phyloP scores from a whole-genome alignment of 2,797 vertebrate genomes.

The Xerus rutilus region DNA sequence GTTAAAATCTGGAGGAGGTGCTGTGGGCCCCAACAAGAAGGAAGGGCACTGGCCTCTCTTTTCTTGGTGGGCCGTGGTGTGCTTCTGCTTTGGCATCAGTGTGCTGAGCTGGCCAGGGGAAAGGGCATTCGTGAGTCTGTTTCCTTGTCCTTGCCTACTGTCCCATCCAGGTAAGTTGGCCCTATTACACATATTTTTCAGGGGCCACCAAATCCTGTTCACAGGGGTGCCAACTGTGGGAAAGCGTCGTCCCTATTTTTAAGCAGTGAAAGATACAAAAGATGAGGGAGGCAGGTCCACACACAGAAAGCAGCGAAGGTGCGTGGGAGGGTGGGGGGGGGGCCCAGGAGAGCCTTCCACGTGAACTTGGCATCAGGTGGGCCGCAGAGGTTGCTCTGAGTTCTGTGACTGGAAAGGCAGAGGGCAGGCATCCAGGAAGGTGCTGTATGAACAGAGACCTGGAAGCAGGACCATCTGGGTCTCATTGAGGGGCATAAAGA shows the following conservation, averaged over 20 bases:
- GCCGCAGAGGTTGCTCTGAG: background rate
- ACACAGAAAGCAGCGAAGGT: too few species aligned
- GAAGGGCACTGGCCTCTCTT: background rate
- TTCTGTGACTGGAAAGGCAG: background rate
- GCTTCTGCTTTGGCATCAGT: too few species aligned
- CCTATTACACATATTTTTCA: background rate
- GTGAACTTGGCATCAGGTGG: background rate
- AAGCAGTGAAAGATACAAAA: background rate
- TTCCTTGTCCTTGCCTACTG: constrained; percentile 13
- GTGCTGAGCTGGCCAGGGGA: background rate
- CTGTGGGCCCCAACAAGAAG: background rate
- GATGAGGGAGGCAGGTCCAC: background rate
- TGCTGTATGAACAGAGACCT: rapidly evolving
- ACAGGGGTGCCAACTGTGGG: background rate
- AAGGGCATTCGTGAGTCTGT: background rate
- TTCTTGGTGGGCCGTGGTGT: background rate
- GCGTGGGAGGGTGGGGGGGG: rapidly evolving
- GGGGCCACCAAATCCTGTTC: background rate
- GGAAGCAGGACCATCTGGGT: background rate
- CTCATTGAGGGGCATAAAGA: rapidly evolving
- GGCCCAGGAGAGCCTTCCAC: rapidly evolving
- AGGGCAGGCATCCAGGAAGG: background rate
- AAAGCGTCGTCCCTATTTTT: background rate
- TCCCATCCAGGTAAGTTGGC: background rate
- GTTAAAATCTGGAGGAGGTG: background rate